Conservation (phyloP, 2,888 invertebrate species). For the Cephus rjabovi region DNA sequence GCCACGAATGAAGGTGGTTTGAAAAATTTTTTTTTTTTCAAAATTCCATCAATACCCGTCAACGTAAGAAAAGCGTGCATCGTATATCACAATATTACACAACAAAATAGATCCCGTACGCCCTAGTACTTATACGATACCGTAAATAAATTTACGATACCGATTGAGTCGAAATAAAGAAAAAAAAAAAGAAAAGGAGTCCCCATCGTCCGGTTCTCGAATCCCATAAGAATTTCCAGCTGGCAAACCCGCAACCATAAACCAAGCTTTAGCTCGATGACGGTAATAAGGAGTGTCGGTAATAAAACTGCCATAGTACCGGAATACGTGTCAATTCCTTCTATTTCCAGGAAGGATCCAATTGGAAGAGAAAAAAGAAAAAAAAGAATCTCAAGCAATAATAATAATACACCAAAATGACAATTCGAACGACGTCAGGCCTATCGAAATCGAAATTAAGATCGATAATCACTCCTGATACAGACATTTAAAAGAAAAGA, state of each 20-base stretch:
- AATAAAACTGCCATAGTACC: not conserved
- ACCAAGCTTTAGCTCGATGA: slow-evolving; percentile 29
- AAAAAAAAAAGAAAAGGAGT: not conserved
- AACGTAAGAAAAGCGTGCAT: not conserved
- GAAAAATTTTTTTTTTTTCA: not conserved
- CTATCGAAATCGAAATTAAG: not conserved
- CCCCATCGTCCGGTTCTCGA: not conserved
- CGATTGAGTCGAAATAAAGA: not conserved
- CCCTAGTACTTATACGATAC: not conserved
- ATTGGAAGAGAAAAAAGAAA: not conserved
- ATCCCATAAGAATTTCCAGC: not conserved
- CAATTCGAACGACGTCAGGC: not conserved
- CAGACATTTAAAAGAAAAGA: not conserved
- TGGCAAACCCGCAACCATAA: slow-evolving; percentile 34
- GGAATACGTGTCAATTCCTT: not conserved
- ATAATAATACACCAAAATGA: not conserved
- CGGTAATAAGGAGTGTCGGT: slow-evolving; percentile 25
- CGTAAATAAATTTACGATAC: not conserved
- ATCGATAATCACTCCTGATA: not conserved
- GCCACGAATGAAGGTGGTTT: too few species aligned
- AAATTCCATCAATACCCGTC: not conserved
- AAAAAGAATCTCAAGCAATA: not conserved
- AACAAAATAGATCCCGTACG: not conserved
- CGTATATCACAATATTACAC: not conserved
- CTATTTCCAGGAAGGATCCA: not conserved